Conservation (phyloP, 2,888 invertebrate species). For the Syrphus vitripennis region DNA sequence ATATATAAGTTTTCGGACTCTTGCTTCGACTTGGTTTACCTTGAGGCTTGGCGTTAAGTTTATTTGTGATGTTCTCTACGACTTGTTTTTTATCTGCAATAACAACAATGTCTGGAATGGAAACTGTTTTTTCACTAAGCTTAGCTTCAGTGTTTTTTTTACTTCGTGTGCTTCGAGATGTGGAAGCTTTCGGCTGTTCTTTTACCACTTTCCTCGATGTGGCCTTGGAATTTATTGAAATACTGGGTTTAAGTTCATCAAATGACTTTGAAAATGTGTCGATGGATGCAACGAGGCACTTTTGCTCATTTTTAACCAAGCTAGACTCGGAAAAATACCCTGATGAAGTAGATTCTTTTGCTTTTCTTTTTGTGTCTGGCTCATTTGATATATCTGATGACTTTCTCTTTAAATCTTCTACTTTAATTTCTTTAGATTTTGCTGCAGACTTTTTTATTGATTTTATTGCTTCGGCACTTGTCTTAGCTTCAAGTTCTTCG, state of each 20-base stretch:
- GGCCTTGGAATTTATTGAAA: constrained; percentile 3
- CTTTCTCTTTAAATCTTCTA: constrained; percentile 38
- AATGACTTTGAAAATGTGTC: constrained; percentile 31
- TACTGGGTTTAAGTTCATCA: constrained; percentile 43
- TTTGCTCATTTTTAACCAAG: background rate
- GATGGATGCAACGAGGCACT: background rate
- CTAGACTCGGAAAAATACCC: constrained; percentile 22
- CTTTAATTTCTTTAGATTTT: background rate
- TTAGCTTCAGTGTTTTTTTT: background rate
- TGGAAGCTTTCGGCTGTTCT: background rate
- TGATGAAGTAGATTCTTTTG: background rate
- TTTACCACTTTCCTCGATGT: background rate
- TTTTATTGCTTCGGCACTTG: background rate
- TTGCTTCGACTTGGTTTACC: constrained; percentile 73
- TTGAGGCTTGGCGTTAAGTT: constrained; percentile 3
- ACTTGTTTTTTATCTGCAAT: constrained; percentile 47
- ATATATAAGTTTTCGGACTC: constrained; percentile 76
- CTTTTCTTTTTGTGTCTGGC: constrained; percentile 12
- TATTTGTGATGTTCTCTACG: constrained; percentile 64
- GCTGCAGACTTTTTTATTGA: background rate
- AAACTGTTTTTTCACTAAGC: constrained; percentile 46
- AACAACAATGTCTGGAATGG: constrained; percentile 75
- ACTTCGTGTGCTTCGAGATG: background rate
- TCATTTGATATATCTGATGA: constrained; percentile 18
- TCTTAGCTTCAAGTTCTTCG: constrained; percentile 38